Base-by-base conservation (phyloP, 2,797 vertebrate genomes). In the Chloroceryle amazona region DNA sequence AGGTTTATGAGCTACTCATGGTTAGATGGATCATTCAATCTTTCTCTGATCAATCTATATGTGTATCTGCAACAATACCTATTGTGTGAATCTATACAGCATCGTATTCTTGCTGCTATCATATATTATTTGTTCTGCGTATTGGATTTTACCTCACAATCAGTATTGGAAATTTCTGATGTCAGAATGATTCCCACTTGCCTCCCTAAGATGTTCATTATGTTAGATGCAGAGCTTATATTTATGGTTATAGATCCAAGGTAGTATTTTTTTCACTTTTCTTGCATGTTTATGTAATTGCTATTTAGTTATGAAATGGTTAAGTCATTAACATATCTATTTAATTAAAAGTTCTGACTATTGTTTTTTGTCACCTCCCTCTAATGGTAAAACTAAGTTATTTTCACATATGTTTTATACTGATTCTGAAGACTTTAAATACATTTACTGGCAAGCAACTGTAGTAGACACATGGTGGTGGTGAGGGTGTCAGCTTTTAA, bases 401-500 rank as follows among this genome's bases (percentile, higher is more conserved):
- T 91, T 97, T 97, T 93, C 86, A 83, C 62, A 81, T 97, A 97
- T 96, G 95, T 97, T 98, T 97, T 98, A 68, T 95, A 47, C 96
- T 97, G 57, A 60, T 96, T 97, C 97, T 96, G 96, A 98, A 96
- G 95, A 92, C 96, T 97, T 98, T 97, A 98, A 98, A 98, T 98
- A 96, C 96, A 96, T 98, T 98, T 96, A 97, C 98, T 98, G 98
- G 98, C 98, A 98, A 98, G 97, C 97, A 93, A 96, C 97, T 96
- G 97, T 96, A 98, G 97, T 98, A 98, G 97, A 98, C 98, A 98
- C 98, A 97, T 98, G 97, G 98, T 14, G 39, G 98, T 98, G 97
- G 98, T 96, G 98, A 75, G 98, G 98, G 99, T 99, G 99, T 99
- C 99, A 99, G 99, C 99, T 99, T 99, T 99, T 99, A 99, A 99